A percentile compares a stretch with the other conserved stretches of the same genome.
phyloP scores from a whole-genome alignment of 2,888 invertebrate species.

The Mechanitis messenoides region DNA sequence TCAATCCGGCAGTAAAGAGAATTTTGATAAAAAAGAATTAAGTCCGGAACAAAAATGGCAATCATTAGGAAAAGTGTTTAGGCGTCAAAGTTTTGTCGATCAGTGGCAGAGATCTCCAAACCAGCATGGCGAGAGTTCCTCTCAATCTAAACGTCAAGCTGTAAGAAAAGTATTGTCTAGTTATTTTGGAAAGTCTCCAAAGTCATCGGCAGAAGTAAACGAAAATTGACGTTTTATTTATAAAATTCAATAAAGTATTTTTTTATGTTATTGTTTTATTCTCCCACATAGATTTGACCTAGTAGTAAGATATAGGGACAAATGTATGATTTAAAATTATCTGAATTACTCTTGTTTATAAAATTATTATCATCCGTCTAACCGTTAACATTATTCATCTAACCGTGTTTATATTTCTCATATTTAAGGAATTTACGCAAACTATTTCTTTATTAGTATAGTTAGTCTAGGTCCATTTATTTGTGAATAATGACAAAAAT shows the following conservation, averaged over 20 bases:
- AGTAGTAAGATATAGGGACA: no score
- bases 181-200: conserved; percentile 63
- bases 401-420: no score
- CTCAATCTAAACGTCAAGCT: conserved; percentile 54
- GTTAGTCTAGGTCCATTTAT: no score
- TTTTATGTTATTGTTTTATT: conserved; percentile 12
- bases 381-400: no score
- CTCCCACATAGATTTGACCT: not conserved
- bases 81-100: conserved; percentile 64
- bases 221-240: conserved; percentile 42
- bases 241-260: conserved; percentile 19
- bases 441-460: no score
- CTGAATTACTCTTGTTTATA: no score
- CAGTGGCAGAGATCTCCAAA: conserved; percentile 53
- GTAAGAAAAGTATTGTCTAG: conserved; percentile 65
- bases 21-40: conserved; percentile 58
- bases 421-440: no score
- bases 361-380: no score
- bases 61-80: conserved; percentile 67
- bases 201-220: conserved; percentile 39
- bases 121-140: conserved; percentile 54
- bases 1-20: conserved; percentile 53
- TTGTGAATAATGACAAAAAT: no score
- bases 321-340: no score
- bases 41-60: conserved; percentile 70